Base-by-base conservation (phyloP, 2,888 invertebrate species). In the Lacanobia oleracea region DNA sequence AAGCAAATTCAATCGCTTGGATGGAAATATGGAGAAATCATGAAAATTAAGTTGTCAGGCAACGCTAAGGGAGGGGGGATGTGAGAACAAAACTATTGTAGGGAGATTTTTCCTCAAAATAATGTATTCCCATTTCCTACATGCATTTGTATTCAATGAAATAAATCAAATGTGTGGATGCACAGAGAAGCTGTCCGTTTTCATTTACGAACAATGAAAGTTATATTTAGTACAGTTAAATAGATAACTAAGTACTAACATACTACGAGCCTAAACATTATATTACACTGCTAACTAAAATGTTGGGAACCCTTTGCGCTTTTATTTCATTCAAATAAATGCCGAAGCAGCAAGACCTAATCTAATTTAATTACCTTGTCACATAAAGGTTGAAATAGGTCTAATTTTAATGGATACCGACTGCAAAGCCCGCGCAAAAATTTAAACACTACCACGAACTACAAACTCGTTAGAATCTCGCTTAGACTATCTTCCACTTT, bases 21-120 rank as follows among this genome's bases (percentile, higher is more conserved):
- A 84, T 79, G 84, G 85, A 89, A 88, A 90, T 89, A 89, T 87
- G 89, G 87, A 86, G 84, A 86, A 89, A 90, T 88, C 88, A 90
- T 88, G 89, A 90, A 90, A 91, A 91, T 91, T 86, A 80, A 81
- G 88, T 88, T 89, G 90, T 89, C 88, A 88, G 85, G 83, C 81
- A 83, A 82, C 86, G 86, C 66, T 79, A 72, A 78, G 80, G 85
- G 82, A 82, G 79, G 81, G 77, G 43, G 75, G 67, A 67, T 79
- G 88, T 80, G 86, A 80, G 85, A 88, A 86, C 75, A 80, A 82
- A 89, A 90, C 88, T 89, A 91, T 88, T 83, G 84, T 74, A 83
- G 82, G 84, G 82, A 83, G 82, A 83, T 87, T 89, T 86, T 88
- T 89, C 88, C 87, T 86, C 87, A 83, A 81, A 81, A 85, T 87